These are phyloP conservation scores for Microctenopoma stevenorrisi DNA, from an alignment of 2,797 vertebrate species.

Conservation along the genomic window DNA sequence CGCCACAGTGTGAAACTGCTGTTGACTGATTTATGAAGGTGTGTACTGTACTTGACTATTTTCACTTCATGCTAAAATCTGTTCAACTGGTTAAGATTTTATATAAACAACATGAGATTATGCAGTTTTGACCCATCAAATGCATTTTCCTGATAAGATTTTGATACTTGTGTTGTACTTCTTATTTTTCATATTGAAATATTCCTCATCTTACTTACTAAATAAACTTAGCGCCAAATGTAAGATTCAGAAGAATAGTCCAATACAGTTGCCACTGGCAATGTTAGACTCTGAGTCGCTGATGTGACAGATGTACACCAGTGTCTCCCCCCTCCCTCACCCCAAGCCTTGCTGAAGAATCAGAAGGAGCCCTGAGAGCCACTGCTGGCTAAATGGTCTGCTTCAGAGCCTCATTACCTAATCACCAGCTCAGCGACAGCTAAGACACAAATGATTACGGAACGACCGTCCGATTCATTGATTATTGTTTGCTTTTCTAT, in stretches of 20 bases:
- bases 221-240: constrained; percentile 9
- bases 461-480: constrained; percentile 66
- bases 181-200: background rate
- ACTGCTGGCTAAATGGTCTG: constrained; percentile 92
- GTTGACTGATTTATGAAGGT: constrained; percentile 35
- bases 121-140: background rate
- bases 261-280: constrained; percentile 80
- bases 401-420: constrained; percentile 98
- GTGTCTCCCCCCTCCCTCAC: constrained; percentile 53
- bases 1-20: constrained; percentile 24
- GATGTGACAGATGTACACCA: constrained; percentile 77
- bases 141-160: background rate
- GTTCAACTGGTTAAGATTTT: background rate
- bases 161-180: background rate
- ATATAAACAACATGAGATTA: background rate
- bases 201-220: background rate
- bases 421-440: constrained; percentile 93
- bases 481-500: constrained; percentile 40
- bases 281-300: constrained; percentile 90
- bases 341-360: constrained; percentile 77
- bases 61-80: background rate
- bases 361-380: constrained; percentile 92
- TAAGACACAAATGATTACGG: constrained; percentile 92
- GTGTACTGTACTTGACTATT: background rate
- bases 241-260: constrained; percentile 81